A percentile compares a stretch with the other conserved stretches of the same genome.
These are phyloP conservation scores for Abscondita cerata DNA, from an alignment of 2,888 invertebrate species.

Conservation along the genomic window DNA sequence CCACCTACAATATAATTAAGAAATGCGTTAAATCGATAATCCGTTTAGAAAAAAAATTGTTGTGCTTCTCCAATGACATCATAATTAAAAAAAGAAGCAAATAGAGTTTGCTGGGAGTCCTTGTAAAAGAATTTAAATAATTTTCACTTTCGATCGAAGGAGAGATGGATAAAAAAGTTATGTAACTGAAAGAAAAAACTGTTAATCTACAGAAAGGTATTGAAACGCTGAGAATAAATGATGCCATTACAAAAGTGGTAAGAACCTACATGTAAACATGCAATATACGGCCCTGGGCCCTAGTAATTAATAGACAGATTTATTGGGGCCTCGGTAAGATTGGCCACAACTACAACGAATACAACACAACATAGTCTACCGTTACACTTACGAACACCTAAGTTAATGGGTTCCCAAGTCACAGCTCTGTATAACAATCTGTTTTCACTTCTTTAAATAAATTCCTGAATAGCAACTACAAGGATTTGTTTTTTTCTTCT, in stretches of 20 bases:
- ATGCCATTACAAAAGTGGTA: conserved; percentile 36
- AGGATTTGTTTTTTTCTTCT: conserved; percentile 12
- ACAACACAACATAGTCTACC: conserved; percentile 50
- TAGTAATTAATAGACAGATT: conserved; percentile 55
- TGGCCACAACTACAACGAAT: conserved; percentile 48
- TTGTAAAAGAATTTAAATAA: conserved; percentile 5
- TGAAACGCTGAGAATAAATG: conserved; percentile 28
- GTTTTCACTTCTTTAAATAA: conserved; percentile 45
- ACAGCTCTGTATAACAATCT: conserved; percentile 47
- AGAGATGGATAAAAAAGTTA: conserved; percentile 7
- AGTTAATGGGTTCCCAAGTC: conserved; percentile 49
- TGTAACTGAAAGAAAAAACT: conserved; percentile 5
- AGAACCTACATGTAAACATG: conserved; percentile 49
- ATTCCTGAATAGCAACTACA: conserved; percentile 25
- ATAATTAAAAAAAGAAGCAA: neutral
- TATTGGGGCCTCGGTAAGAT: conserved; percentile 49
- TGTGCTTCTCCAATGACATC: neutral
- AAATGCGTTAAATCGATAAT: conserved; percentile 28
- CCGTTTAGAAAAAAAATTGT: conserved; percentile 15
- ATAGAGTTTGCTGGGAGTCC: neutral
- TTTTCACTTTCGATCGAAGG: conserved; percentile 6
- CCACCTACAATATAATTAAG: conserved; percentile 36
- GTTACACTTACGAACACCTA: conserved; percentile 54
- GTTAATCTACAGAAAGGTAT: conserved; percentile 15
- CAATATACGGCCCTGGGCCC: conserved; percentile 49